Base-by-base conservation (phyloP, 2,797 vertebrate species). In the Takifugu ocellatus region DNA sequence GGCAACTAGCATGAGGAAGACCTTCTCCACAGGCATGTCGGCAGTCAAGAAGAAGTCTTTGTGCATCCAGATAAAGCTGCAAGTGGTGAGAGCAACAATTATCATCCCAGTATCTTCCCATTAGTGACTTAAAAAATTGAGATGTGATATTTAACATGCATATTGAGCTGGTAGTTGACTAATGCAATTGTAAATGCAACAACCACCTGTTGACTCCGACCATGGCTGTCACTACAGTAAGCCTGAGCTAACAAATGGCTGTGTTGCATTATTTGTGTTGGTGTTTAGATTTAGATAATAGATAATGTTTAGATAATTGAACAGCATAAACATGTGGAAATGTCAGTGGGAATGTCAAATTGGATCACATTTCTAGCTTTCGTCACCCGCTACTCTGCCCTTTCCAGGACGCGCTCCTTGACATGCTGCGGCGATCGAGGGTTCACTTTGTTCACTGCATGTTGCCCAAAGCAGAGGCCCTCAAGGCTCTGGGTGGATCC, bases 381-480 rank as follows among this genome's bases (percentile, higher is more conserved):
- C 12, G 39, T 70, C 52, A 75, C 61, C 25, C 10, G 6, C 11
- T 58, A 15, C 48, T 49, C 56, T 76, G 17, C 68, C 16, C 72
- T 61, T 62, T 59, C 46, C 82, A 99, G 97, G 97, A 99, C 0
- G 96, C 94, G 33, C 92, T 99, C 63, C 91, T 99, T 5, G 96
- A 99, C 85, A 95, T 95, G 69, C 90, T 99, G 80, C 92, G 94
- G 86, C 93, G 94, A 75, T 96, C 96, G 49, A 94, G 87, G 84
- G 90, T 95, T 47, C 96, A 99, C 81, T 99, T 99, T 0, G 93
- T 99, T 74, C 95, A 98, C 82, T 98, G 96, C 89, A 92, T 99
- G 86, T 83, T 98, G 84, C 95, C 96, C 15, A 92, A 93, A 84
- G 93, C 90, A 0, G 93, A 94, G 0, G 91, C 91, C 69, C 87